Base-by-base conservation (phyloP, 2,888 invertebrate species). In the Strigamia maritima region DNA sequence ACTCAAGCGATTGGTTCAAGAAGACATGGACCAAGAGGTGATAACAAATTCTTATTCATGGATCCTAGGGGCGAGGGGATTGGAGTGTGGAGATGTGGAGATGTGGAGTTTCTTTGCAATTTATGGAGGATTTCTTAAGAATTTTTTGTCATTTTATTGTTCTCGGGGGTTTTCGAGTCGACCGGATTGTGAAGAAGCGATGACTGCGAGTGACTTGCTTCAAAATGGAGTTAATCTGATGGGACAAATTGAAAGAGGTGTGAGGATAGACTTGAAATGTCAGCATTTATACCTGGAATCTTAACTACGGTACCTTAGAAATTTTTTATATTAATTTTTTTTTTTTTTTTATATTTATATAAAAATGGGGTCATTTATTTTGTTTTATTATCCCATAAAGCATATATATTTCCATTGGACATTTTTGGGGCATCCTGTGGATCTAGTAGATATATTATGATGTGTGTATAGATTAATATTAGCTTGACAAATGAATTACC, bases 21-120 rank as follows among this genome's bases (percentile, higher is more conserved):
- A 65, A 65, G 49, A 49, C 49, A 49, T 49, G 49, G 49, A 49
- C 16, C 49, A 49, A 49, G 65, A 65, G 65, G 65, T 65, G 65
- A 65, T 65, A 65, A 65, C 65, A 26, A 65, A 65, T 65, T 65
- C 65, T 65, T 65, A 65, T 65, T 65, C 65, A 65, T 65, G 65
- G 24, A 16, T 14, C 44, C 44, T 44, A 44, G 44, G 16, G 44
- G 44, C 44, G 14, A 10, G n/a, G 49, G 26, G 65, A 65, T 65
- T 65, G 65, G 3, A 19, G 22, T 6, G 60, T 44, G 49, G 49
- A 49, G 49, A 49, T n/a, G n/a, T 49, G 26, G 65, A 65, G 8
- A 26, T 65, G n/a, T n/a, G n/a, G n/a, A n/a, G n/a, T n/a, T n/a
- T n/a, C 1, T 4, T 24, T 7, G 26, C 65, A 65, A 65, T 65